These are phyloP conservation scores for Zaprionus inermis DNA, from an alignment of 1,140 invertebrate species.

Conservation along the genomic window DNA sequence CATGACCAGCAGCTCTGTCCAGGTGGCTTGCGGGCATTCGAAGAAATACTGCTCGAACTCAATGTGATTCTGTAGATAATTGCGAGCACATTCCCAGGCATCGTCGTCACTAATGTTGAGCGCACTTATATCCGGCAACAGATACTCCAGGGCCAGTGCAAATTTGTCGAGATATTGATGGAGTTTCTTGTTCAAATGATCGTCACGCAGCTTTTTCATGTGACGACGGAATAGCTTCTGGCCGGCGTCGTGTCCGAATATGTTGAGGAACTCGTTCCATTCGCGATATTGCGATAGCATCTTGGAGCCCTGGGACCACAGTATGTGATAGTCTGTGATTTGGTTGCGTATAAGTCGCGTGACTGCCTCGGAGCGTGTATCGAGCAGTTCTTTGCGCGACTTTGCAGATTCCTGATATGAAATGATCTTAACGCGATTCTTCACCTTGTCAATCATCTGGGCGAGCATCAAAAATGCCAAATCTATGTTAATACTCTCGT, in stretches of 20 bases:
- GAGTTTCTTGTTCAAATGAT: slow-evolving; percentile 92
- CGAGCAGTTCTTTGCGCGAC: slow-evolving; percentile 93
- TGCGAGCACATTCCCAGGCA: slow-evolving; percentile 94
- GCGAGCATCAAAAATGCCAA: slow-evolving; percentile 96
- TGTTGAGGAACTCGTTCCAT: slow-evolving; percentile 95
- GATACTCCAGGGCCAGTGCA: slow-evolving; percentile 91
- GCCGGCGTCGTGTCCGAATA: slow-evolving; percentile 93
- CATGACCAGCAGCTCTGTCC: slow-evolving; percentile 88
- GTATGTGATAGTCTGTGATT: slow-evolving; percentile 91
- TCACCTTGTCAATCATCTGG: slow-evolving; percentile 93
- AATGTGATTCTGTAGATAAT: slow-evolving; percentile 93
- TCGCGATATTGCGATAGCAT: slow-evolving; percentile 94
- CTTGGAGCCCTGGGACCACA: slow-evolving; percentile 94
- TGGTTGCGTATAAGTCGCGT: slow-evolving; percentile 92
- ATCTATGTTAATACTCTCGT: slow-evolving; percentile 98
- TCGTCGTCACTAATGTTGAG: slow-evolving; percentile 87
- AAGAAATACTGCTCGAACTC: slow-evolving; percentile 97
- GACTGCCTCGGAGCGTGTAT: slow-evolving; percentile 94
- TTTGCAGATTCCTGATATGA: slow-evolving; percentile 95
- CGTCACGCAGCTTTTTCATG: slow-evolving; percentile 93
- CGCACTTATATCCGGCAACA: slow-evolving; percentile 92
- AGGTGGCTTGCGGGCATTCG: slow-evolving; percentile 91
- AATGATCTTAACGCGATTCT: slow-evolving; percentile 88
- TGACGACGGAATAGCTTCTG: slow-evolving; percentile 92
- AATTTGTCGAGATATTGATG: slow-evolving; percentile 92